Evolutionary conservation across 2,888 invertebrate genomes (phyloP).

Genomic region (Heterodera filipjevi): DNA sequence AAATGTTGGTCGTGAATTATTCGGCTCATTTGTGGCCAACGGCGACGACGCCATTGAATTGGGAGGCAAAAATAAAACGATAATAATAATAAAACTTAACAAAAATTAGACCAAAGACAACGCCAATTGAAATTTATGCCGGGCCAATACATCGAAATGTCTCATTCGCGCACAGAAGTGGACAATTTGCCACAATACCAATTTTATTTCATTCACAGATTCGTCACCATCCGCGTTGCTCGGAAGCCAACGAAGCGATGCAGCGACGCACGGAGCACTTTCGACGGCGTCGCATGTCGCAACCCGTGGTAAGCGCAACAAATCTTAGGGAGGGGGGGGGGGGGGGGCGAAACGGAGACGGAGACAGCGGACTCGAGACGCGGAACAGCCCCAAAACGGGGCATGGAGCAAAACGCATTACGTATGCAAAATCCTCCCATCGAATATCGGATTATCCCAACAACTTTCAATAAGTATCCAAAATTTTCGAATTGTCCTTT

Average conservation of each 20-base stretch:
- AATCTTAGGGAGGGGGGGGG: too few relatives aligned
- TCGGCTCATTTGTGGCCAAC: background rate
- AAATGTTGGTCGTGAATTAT: background rate
- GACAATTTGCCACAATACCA: background rate
- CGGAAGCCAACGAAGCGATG: constrained; percentile 28
- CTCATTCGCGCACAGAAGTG: constrained; percentile 29
- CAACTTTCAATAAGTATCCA: too few relatives aligned
- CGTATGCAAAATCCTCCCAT: too few relatives aligned
- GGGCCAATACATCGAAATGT: constrained; percentile 48
- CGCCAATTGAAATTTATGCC: constrained; percentile 25
- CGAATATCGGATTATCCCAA: too few relatives aligned
- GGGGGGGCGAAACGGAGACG: too few relatives aligned
- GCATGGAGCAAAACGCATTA: too few relatives aligned
- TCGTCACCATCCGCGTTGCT: constrained; percentile 43
- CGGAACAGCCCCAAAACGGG: too few relatives aligned
- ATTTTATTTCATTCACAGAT: background rate
- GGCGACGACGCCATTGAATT: background rate
- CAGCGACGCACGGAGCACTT: background rate
- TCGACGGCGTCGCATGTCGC: constrained; percentile 29
- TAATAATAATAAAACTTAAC: background rate
- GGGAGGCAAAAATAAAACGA: background rate
- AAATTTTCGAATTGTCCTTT: too few relatives aligned
- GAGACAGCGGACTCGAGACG: too few relatives aligned
- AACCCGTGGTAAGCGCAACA: constrained; percentile 12
- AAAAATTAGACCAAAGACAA: constrained; percentile 8